Evolutionary conservation across 2,797 vertebrate species (phyloP).

Genomic region (Myioborus melanocephalus): DNA sequence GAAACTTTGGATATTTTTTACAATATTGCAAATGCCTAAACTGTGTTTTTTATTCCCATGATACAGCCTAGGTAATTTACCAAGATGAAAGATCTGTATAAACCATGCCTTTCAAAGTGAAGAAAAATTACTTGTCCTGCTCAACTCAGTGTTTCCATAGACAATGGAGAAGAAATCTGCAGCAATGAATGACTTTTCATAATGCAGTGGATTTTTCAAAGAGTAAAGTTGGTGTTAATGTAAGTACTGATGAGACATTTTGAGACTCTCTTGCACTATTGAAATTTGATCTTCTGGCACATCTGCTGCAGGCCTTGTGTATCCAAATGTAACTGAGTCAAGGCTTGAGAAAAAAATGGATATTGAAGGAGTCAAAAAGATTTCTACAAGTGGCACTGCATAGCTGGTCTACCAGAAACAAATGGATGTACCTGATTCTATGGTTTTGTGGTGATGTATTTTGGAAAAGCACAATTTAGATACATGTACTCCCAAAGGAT

Average conservation of each 20-base stretch:
- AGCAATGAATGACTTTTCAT: background rate
- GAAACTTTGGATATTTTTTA: background rate
- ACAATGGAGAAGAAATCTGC: background rate
- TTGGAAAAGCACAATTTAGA: background rate
- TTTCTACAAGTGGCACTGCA: background rate
- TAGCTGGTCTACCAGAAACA: background rate
- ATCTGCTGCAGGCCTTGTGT: background rate
- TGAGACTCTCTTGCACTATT: background rate
- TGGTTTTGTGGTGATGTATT: background rate
- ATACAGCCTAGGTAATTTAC: background rate
- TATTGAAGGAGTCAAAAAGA: background rate
- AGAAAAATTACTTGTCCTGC: background rate
- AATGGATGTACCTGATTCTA: background rate
- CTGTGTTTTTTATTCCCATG: accelerated
- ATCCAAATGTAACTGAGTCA: background rate
- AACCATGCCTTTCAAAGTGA: background rate
- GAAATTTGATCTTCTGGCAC: background rate
- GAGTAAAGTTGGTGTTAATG: background rate
- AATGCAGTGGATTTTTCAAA: background rate
- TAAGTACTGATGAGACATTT: background rate
- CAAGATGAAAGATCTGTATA: background rate
- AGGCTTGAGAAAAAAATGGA: background rate
- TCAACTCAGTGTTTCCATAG: background rate
- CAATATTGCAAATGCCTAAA: background rate
- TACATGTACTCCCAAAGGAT: background rate